Conservation (phyloP, 2,888 invertebrate genomes). For the Allophyes oxyacanthae region DNA sequence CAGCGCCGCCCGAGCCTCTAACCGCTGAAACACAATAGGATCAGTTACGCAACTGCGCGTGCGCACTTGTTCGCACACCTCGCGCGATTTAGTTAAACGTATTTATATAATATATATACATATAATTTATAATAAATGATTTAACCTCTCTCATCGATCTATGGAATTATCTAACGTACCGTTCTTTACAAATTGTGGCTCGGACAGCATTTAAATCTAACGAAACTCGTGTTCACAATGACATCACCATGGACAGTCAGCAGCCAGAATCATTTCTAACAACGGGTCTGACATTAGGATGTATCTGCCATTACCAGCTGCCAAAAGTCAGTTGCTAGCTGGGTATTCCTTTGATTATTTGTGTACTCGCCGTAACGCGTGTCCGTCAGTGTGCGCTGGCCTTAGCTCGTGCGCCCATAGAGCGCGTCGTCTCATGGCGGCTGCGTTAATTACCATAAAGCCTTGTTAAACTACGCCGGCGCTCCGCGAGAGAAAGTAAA, state of each 20-base stretch:
- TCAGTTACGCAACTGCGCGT: slow-evolving; percentile 35
- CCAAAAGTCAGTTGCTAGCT: no score
- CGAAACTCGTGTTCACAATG: no score
- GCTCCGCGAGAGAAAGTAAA: slow-evolving; percentile 59
- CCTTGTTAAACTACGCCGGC: slow-evolving; percentile 53
- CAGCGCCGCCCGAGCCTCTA: slow-evolving; percentile 29
- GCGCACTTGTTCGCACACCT: slow-evolving; percentile 17
- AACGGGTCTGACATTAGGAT: no score
- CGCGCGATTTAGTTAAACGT: slow-evolving; percentile 7
- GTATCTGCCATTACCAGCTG: no score
- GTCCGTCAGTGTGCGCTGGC: slow-evolving; percentile 2
- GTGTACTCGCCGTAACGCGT: neutral
- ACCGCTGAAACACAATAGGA: slow-evolving; percentile 55
- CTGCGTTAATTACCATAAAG: slow-evolving; percentile 53
- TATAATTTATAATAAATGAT: no score
- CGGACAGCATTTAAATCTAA: no score
- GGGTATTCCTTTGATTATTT: neutral
- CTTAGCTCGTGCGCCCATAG: slow-evolving; percentile 1
- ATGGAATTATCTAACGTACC: no score
- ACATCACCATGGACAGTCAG: no score
- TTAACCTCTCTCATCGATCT: no score
- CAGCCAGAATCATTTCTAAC: no score
- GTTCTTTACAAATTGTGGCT: no score
- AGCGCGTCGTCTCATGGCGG: slow-evolving; percentile 18
- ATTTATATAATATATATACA: no score